Evolutionary conservation across 2,113 vertebrate genomes (phyloP).

Genomic region (Pluvianellus socialis): DNA sequence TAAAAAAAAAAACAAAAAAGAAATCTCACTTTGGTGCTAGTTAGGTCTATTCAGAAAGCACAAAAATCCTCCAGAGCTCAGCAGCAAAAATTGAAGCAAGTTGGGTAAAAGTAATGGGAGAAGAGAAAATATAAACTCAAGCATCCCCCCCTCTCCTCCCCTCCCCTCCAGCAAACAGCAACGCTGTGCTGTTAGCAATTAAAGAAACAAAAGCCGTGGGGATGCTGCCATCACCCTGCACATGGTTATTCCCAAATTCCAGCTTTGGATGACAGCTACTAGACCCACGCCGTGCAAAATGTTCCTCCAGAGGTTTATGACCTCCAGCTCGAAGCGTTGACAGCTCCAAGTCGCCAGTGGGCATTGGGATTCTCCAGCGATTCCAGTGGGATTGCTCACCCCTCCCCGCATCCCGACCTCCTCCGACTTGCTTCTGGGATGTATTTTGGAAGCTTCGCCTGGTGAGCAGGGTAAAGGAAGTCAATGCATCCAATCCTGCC

Average conservation of each 20-base stretch:
- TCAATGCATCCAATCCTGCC: neutral
- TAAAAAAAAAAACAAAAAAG: too few species aligned
- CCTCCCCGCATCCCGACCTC: accelerated
- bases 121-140: neutral
- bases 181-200: neutral
- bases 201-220: constrained; percentile 18
- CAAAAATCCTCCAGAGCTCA: neutral
- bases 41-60: neutral
- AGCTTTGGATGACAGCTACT: constrained; percentile 9
- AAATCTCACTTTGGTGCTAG: neutral
- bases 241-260: constrained; percentile 1
- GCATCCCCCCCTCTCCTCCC: neutral
- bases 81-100: neutral
- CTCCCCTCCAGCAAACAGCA: neutral
- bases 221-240: neutral
- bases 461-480: neutral
- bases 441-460: neutral
- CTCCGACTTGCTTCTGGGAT: neutral
- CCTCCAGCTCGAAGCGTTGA: neutral
- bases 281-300: neutral
- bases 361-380: neutral
- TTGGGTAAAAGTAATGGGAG: neutral
- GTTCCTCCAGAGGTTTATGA: neutral
- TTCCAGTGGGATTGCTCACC: neutral
- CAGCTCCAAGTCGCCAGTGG: neutral